Evolutionary conservation across 2,888 invertebrate species (phyloP).

Genomic region (Ormyrus labotus): DNA sequence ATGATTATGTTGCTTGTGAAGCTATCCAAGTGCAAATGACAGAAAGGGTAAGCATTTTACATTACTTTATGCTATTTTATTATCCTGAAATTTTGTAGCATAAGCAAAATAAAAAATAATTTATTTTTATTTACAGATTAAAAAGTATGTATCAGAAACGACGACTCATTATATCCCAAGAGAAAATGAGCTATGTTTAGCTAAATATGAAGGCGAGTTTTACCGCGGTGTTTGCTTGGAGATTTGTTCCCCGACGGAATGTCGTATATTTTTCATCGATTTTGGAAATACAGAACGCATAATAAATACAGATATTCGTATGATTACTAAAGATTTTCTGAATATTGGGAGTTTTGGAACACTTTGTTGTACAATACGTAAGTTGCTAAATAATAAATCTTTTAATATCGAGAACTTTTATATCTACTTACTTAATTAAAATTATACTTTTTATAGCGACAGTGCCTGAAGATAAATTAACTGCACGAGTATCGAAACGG

Average conservation of each 20-base stretch:
- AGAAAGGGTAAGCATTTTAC: constrained; percentile 33
- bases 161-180: constrained; percentile 69
- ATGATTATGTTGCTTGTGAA: constrained; percentile 32
- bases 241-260: constrained; percentile 54
- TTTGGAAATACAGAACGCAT: constrained; percentile 68
- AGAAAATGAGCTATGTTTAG: constrained; percentile 69
- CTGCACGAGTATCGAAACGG: constrained; percentile 6
- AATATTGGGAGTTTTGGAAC: constrained; percentile 60
- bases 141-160: constrained; percentile 63
- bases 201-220: constrained; percentile 65
- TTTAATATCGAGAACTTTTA: not conserved
- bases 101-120: not conserved
- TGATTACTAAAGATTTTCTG: constrained; percentile 70
- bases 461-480: constrained; percentile 53
- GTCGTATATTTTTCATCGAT: constrained; percentile 69
- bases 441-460: constrained; percentile 56
- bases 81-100: no score
- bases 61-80: not conserved
- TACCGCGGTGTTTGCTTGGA: constrained; percentile 68
- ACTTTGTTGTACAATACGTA: constrained; percentile 65
- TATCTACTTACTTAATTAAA: no score
- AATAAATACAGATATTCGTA: constrained; percentile 66
- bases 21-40: constrained; percentile 45
- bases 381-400: constrained; percentile 50
- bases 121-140: constrained; percentile 4